Evolutionary conservation across 2,113 vertebrate genomes (phyloP).

Genomic region (Galbula dea): DNA sequence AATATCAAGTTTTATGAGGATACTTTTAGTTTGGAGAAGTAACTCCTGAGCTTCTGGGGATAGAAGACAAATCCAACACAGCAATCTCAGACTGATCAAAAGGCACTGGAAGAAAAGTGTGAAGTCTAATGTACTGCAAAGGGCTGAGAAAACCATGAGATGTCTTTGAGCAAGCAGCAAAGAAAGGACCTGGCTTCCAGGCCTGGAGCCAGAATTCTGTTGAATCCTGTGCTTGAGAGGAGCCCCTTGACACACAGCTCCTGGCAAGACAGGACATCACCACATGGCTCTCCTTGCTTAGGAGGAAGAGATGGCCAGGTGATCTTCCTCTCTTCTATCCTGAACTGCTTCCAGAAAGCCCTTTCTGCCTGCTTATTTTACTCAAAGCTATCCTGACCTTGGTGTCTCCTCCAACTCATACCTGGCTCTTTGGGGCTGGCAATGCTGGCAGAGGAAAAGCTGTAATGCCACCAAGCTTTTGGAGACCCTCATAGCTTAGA

Average conservation of each 20-base stretch:
- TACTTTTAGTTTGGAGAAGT: background rate
- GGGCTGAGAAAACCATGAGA: background rate
- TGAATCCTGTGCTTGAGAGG: background rate
- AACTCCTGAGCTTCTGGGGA: background rate
- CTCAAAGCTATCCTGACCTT: background rate
- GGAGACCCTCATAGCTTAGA: background rate
- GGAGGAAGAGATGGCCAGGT: background rate
- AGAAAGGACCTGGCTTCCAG: background rate
- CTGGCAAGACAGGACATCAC: background rate
- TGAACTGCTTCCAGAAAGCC: background rate
- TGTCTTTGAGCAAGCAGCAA: background rate
- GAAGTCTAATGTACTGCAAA: background rate
- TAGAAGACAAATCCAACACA: background rate
- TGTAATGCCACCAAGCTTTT: background rate
- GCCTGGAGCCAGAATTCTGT: background rate
- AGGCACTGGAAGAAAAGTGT: background rate
- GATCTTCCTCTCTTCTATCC: background rate
- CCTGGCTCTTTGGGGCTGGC: too few species aligned
- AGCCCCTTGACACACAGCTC: background rate
- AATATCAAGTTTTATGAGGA: background rate
- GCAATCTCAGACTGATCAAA: background rate
- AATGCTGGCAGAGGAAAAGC: background rate
- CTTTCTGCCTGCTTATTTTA: background rate
- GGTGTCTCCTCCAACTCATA: fast-evolving
- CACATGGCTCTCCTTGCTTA: background rate